Evolutionary conservation across 2,797 vertebrate genomes (phyloP).

Genomic region (Nannoperca australis): DNA sequence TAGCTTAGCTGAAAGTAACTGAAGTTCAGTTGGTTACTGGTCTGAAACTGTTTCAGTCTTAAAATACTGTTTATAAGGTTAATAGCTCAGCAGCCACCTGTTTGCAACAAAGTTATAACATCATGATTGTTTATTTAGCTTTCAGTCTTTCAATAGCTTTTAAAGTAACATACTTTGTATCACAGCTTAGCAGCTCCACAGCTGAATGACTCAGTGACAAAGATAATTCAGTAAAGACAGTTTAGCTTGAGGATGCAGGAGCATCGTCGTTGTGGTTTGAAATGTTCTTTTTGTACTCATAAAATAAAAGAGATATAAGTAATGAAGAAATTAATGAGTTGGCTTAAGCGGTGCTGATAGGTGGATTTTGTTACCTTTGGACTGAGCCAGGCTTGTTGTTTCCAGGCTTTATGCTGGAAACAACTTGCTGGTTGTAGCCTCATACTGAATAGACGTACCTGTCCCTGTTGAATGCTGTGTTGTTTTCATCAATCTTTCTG

Average conservation of each 20-base stretch:
- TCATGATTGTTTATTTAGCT: not conserved
- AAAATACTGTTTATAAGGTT: not conserved
- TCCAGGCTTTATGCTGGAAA: not conserved
- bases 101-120: not conserved
- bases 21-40: not conserved
- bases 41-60: not conserved
- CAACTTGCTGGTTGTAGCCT: not conserved
- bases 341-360: too few species aligned
- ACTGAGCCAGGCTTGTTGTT: not conserved
- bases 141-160: slow-evolving; percentile 10
- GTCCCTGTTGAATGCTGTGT: slow-evolving; percentile 13
- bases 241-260: not conserved
- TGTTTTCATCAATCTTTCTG: slow-evolving; percentile 34
- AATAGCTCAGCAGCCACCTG: not conserved
- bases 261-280: not conserved
- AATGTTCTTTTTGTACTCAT: too few species aligned
- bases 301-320: too few species aligned
- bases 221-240: too few species aligned
- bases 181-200: not conserved
- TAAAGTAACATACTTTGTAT: not conserved
- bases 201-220: not conserved
- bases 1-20: too few species aligned
- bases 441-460: not conserved
- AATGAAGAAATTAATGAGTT: too few species aligned
- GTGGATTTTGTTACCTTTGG: not conserved